A percentile compares a stretch with the other conserved stretches of the same genome.
Evolutionary conservation across 92 coral and sea anemone genomes (phyloP).

Genomic region (Epizoanthus rinbou): DNA sequence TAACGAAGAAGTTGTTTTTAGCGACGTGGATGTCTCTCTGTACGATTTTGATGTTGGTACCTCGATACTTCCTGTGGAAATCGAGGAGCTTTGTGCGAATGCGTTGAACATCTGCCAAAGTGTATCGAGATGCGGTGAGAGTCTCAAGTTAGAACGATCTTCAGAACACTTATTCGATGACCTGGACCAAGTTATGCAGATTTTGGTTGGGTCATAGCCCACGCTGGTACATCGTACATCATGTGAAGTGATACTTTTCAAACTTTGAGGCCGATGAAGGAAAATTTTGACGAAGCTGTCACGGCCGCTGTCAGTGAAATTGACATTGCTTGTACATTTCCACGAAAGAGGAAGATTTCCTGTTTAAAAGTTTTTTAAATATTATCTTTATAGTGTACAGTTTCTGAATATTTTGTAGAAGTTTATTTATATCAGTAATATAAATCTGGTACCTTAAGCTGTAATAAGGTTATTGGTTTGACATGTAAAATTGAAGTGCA

Average conservation of each 20-base stretch:
- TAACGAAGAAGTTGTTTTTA: constrained; percentile 89
- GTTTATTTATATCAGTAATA: constrained; percentile 30
- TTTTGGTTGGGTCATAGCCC: constrained; percentile 86
- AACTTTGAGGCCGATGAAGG: neutral
- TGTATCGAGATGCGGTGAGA: constrained; percentile 79
- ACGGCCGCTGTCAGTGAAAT: neutral
- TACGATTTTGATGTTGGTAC: constrained; percentile 87
- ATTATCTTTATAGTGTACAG: constrained; percentile 24
- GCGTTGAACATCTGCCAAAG: constrained; percentile 50
- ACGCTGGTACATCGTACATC: neutral
- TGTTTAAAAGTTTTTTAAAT: constrained; percentile 2
- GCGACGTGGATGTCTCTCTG: constrained; percentile 93
- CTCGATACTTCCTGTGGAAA: constrained; percentile 69
- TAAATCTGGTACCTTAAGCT: neutral
- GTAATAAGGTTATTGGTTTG: neutral
- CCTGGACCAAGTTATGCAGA: constrained; percentile 98
- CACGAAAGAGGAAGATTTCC: no score
- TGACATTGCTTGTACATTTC: neutral
- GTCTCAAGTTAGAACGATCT: constrained; percentile 74
- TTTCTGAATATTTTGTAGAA: constrained; percentile 31
- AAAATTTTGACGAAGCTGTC: neutral
- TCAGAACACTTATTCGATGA: constrained; percentile 82
- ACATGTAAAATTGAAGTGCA: neutral
- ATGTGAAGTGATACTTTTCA: neutral
- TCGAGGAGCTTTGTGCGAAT: constrained; percentile 85